Conservation (phyloP, 2,113 vertebrate species). For the Elephas maximus region DNA sequence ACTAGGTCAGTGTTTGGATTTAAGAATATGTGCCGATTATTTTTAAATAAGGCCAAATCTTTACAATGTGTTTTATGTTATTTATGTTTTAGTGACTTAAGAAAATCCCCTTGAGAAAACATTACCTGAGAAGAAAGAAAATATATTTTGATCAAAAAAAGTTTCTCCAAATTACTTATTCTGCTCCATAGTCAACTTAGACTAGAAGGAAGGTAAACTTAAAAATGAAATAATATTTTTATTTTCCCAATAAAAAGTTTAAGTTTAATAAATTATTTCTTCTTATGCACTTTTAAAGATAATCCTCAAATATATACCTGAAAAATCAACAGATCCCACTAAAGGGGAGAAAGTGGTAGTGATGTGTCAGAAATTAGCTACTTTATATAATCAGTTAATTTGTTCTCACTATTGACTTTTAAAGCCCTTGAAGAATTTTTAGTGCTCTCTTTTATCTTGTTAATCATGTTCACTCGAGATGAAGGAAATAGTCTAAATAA, state of each 20-base stretch:
- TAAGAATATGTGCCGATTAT: background rate
- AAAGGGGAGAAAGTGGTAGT: background rate
- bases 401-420: slow-evolving; percentile 58
- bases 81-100: background rate
- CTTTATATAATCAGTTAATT: slow-evolving; percentile 55
- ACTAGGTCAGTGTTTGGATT: background rate
- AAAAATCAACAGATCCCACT: background rate
- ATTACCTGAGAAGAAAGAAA: background rate
- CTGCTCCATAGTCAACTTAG: background rate
- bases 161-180: background rate
- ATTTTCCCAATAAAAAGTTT: background rate
- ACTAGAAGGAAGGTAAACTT: background rate
- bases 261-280: slow-evolving; percentile 14
- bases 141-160: background rate
- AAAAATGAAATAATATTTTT: slow-evolving; percentile 10
- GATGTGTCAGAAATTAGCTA: background rate
- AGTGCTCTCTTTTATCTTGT: slow-evolving; percentile 57
- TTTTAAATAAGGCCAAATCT: background rate
- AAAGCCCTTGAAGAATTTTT: slow-evolving; percentile 47
- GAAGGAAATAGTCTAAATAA: slow-evolving; percentile 29
- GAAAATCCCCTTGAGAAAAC: background rate
- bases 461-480: slow-evolving; percentile 48
- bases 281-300: slow-evolving; percentile 32
- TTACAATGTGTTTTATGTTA: background rate
- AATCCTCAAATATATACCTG: background rate